Base-by-base conservation (phyloP, 1,140 invertebrate genomes). In the Thaumetopoea pityocampa region DNA sequence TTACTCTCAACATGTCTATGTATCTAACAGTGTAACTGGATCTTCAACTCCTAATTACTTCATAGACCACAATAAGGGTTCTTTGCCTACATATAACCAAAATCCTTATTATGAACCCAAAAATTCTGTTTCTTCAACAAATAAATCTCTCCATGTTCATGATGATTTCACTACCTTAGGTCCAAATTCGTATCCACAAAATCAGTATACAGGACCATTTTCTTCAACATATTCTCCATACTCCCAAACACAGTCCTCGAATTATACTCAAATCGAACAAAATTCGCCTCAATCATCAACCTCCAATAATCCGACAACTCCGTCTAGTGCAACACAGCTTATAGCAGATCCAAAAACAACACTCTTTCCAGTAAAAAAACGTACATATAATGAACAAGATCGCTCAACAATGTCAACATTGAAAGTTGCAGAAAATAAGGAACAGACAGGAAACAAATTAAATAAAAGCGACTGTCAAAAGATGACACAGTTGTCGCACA, bases 1-100 rank as follows among this genome's bases (percentile, higher is more conserved):
- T 24, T 90, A 89, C 56, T 87, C 88, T 5, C 88, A 87, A 73
- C 89, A 88, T 49, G 89, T 88, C 19, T 90, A 88, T 60, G 89
- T 86, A 19, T 86, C 85, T 3, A 86, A 86, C 18, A 87, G 68
- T 20, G 77, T 77, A 1, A 67, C 84, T 0, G 79, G 67, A 3
- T 68, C 70, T 3, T 30, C 69, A 4, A 79, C 70, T 8, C 77
- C 79, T 1, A 73, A 71, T 44, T 82, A 82, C 45, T 79, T 74
- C 38, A 54, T 77, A 3, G 84, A 85, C 28, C 76, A 82, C 14
- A 84, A 67, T 26, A 86, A 83, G 52, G 84, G 80, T 29, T 81
- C 81, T 1, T 42, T 84, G n/a, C 74, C 80, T 2, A 66, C 67
- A 1, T 85, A 84, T 48, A 73, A 53, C 23, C 76, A 82, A 56